These are phyloP conservation scores for Sphenopsis melanotis DNA, from an alignment of 2,797 vertebrate species.

Conservation along the genomic window DNA sequence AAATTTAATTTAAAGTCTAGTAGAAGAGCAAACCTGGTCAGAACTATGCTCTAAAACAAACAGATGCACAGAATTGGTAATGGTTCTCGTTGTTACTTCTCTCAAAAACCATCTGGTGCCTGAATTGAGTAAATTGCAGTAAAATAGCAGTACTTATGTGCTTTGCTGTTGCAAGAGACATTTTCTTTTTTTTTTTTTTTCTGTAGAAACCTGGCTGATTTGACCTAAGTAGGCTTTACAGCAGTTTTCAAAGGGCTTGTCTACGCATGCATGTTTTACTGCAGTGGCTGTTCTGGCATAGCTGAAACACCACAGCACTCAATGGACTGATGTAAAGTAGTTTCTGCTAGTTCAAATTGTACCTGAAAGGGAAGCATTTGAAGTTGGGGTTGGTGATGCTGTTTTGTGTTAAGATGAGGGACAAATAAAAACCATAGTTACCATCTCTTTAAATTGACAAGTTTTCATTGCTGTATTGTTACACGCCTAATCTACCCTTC, in stretches of 20 bases:
- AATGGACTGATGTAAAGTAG: neutral
- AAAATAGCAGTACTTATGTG: conserved; percentile 43
- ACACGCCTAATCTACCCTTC: neutral
- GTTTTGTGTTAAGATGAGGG: neutral
- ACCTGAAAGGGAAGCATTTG: conserved; percentile 1
- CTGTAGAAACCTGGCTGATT: conserved; percentile 35
- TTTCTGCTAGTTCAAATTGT: conserved; percentile 11
- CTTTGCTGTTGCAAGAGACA: conserved; percentile 39
- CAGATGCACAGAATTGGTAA: conserved; percentile 46
- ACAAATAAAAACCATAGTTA: neutral
- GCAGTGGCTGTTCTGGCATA: conserved; percentile 3
- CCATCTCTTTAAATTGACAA: neutral
- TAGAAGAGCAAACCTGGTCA: conserved; percentile 36
- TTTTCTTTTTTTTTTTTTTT: neutral
- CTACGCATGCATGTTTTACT: conserved; percentile 34
- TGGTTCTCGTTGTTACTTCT: conserved; percentile 40
- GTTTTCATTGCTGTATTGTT: neutral
- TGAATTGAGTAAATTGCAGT: conserved; percentile 37
- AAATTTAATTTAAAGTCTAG: neutral
- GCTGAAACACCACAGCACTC: conserved; percentile 10
- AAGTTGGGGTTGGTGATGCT: neutral
- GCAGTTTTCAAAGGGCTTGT: conserved; percentile 38
- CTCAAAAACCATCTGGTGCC: conserved; percentile 45
- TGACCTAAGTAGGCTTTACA: conserved; percentile 50
- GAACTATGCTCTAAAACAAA: conserved; percentile 29